Base-by-base conservation (phyloP, 2,113 vertebrate species). In the Phyllostomus hastatus region DNA sequence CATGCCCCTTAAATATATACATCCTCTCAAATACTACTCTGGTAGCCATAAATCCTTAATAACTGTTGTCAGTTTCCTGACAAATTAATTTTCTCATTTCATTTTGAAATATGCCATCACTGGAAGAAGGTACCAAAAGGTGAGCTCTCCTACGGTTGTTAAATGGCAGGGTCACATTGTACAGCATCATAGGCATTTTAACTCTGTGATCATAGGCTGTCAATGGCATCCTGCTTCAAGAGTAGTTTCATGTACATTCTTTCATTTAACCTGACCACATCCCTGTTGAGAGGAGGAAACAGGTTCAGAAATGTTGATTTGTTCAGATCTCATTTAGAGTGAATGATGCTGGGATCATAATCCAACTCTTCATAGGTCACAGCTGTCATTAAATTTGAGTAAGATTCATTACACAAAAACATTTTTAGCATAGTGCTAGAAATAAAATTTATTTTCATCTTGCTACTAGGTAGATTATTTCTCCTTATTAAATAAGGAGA, bases 11-110 rank as follows among this genome's bases (percentile, higher is more conserved):
- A 76, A 76, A 61, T 46, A 76, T 14, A 89, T 31, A 67, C 8
- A 80, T 57, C 12, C 8, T 54, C 48, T 97, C 67, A 80, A 93
- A 64, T 88, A 91, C 24, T 78, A 33, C 41, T 80, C 11, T 90
- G 64, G 48, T 79, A 79, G 33, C 35, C n/a, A 73, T 70, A 69
- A 14, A 67, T 70, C 11, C 19, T 83, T 66, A 73, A 67, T 57
- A 91, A 91, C 28, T 73, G 67, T 35, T 85, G 67, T 17, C 7
- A 50, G 48, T 79, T 76, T 87, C 8, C 72, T 66, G 43, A 84
- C 20, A 76, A 90, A 85, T 73, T 76, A 88, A 81, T 59, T 94
- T 95, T 83, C 83, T 92, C 52, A 92, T 50, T 95, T 95, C 78
- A 92, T 28, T 94, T 95, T 95, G 54, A 86, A 94, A 78, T 90